phyloP scores from a whole-genome alignment of 92 coral and sea anemone species.

The Porites divaricata region DNA sequence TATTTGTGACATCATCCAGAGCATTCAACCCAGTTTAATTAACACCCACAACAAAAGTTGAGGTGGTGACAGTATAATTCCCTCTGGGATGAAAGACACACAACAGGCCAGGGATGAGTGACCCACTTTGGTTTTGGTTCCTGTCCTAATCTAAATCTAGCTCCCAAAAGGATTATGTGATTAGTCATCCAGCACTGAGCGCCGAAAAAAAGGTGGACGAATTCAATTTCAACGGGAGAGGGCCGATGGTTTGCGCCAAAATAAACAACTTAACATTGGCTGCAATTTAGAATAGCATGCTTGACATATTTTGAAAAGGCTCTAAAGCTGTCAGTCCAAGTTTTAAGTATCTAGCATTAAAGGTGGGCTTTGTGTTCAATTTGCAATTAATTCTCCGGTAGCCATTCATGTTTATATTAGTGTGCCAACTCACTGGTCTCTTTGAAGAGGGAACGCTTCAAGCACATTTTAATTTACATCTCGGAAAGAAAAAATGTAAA shows the following conservation, averaged over 20 bases:
- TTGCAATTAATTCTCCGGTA: slow-evolving; percentile 79
- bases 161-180: slow-evolving; percentile 63
- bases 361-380: slow-evolving; percentile 76
- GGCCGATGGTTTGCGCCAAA: slow-evolving; percentile 60
- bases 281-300: slow-evolving; percentile 68
- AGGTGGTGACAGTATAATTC: slow-evolving; percentile 76
- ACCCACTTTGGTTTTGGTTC: slow-evolving; percentile 45
- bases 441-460: slow-evolving; percentile 78
- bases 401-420: slow-evolving; percentile 74
- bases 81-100: slow-evolving; percentile 76
- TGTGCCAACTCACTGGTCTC: slow-evolving; percentile 72
- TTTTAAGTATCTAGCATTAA: slow-evolving; percentile 59
- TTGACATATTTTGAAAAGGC: slow-evolving; percentile 76
- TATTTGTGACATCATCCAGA: slow-evolving; percentile 1
- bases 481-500: slow-evolving; percentile 95
- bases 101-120: slow-evolving; percentile 59
- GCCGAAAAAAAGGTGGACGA: neutral
- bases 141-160: slow-evolving; percentile 57
- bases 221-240: slow-evolving; percentile 55
- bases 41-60: slow-evolving; percentile 71
- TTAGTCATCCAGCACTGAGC: slow-evolving; percentile 42
- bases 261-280: slow-evolving; percentile 75
- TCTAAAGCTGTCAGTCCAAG: slow-evolving; percentile 52
- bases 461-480: slow-evolving; percentile 90
- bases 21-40: slow-evolving; percentile 68